Conservation (phyloP, 2,113 vertebrate genomes). For the Pachycephala philippinensis region DNA sequence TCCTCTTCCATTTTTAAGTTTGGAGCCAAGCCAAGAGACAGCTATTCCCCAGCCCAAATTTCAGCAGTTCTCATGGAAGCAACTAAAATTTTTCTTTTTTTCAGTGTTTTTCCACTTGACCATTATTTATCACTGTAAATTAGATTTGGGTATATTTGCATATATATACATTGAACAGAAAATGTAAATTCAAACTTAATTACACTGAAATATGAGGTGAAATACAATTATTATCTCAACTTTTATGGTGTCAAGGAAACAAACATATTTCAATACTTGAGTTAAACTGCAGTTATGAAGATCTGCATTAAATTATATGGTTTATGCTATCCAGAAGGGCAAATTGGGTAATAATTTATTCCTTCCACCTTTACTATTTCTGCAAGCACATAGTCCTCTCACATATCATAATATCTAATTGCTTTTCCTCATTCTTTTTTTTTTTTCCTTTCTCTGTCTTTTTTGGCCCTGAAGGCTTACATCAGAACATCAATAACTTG, state of each 20-base stretch:
- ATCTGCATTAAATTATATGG: neutral
- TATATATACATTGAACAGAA: neutral
- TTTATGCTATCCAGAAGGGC: neutral
- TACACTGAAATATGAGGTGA: neutral
- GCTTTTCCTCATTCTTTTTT: neutral
- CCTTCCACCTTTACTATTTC: neutral
- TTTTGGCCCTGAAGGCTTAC: neutral
- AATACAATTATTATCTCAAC: neutral
- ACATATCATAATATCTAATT: neutral
- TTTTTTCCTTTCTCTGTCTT: neutral
- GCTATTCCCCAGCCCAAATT: neutral
- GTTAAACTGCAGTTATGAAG: neutral
- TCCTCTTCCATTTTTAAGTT: neutral
- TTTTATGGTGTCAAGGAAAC: neutral
- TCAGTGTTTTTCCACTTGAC: neutral
- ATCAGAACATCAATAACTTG: neutral
- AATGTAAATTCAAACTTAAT: constrained; percentile 15
- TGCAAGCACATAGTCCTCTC: neutral
- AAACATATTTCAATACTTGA: neutral
- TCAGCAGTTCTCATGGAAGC: neutral
- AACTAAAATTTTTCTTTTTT: neutral
- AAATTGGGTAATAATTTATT: neutral
- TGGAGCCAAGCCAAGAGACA: neutral
- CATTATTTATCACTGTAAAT: neutral
- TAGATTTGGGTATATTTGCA: neutral